These are phyloP conservation scores for Amphimallon solstitiale DNA, from an alignment of 2,888 invertebrate species.

Conservation along the genomic window DNA sequence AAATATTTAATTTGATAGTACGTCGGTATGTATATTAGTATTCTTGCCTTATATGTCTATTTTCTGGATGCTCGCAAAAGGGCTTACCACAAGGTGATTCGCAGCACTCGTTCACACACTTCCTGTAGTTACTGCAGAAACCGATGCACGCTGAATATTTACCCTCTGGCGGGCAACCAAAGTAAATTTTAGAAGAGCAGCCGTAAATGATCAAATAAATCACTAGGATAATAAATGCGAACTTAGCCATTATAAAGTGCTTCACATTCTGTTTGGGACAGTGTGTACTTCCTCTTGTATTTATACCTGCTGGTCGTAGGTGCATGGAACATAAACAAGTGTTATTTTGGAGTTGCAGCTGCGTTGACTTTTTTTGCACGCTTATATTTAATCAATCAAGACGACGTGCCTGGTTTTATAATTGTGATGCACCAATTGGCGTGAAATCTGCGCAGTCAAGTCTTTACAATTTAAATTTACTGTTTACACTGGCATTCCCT, in stretches of 20 bases:
- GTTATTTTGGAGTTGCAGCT: slow-evolving; percentile 25
- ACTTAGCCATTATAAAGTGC: slow-evolving; percentile 12
- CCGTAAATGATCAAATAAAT: slow-evolving; percentile 1
- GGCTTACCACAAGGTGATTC: slow-evolving; percentile 23
- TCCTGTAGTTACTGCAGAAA: slow-evolving; percentile 20
- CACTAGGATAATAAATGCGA: slow-evolving; percentile 6
- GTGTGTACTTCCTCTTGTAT: slow-evolving; percentile 7
- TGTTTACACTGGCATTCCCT: too few species aligned
- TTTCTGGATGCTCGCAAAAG: slow-evolving; percentile 29
- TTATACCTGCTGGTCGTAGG: slow-evolving; percentile 1
- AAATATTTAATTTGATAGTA: too few species aligned
- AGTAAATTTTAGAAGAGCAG: slow-evolving; percentile 13
- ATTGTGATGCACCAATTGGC: background rate
- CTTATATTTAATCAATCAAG: slow-evolving; percentile 15
- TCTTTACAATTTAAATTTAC: background rate
- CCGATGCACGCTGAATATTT: slow-evolving; percentile 19
- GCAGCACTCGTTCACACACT: slow-evolving; percentile 30
- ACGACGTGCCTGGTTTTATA: background rate
- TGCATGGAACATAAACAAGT: background rate
- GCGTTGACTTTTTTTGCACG: slow-evolving; percentile 14
- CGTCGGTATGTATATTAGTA: too few species aligned
- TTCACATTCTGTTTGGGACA: background rate
- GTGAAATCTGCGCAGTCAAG: slow-evolving; percentile 11
- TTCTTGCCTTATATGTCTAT: slow-evolving; percentile 23
- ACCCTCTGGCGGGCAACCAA: slow-evolving; percentile 30